Percentiles rank a stretch among this genome's conserved stretches.
Conservation (phyloP, 1,140 invertebrate species). For the Popillia japonica region DNA sequence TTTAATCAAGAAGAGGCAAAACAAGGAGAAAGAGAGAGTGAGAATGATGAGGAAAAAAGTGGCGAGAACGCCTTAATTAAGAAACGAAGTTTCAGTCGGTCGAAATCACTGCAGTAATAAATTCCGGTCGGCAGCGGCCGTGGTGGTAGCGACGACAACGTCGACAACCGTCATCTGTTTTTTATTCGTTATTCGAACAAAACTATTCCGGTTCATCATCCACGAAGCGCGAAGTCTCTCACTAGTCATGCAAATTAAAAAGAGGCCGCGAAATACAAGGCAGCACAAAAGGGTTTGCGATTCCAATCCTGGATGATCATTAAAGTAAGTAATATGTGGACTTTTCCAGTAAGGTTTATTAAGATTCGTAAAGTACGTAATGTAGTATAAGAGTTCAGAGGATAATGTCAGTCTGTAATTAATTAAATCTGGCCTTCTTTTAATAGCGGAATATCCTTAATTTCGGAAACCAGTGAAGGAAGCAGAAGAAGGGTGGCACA, state of each 20-base stretch:
- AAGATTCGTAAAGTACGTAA: neutral
- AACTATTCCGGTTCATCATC: constrained; percentile 25
- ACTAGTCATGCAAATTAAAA: neutral
- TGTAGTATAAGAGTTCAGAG: neutral
- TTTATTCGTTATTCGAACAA: constrained; percentile 21
- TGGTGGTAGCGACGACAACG: too few species aligned
- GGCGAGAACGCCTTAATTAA: constrained; percentile 16
- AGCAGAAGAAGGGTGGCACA: too few species aligned
- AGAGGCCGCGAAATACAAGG: neutral
- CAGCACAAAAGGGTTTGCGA: neutral
- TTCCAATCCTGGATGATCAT: neutral
- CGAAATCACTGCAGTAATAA: too few species aligned
- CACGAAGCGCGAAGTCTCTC: neutral
- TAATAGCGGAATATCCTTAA: too few species aligned
- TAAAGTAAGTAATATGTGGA: neutral
- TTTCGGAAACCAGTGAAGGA: too few species aligned
- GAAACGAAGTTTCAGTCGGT: constrained; percentile 24
- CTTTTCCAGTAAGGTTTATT: neutral
- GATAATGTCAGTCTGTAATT: too few species aligned
- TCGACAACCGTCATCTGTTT: neutral
- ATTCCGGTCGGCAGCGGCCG: too few species aligned
- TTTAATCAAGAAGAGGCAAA: constrained; percentile 5
- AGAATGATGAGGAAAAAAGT: neutral
- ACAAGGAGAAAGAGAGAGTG: neutral
- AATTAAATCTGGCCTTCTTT: too few species aligned